These are phyloP conservation scores for Lophochroa leadbeateri DNA, from an alignment of 2,113 vertebrate genomes.

Conservation along the genomic window DNA sequence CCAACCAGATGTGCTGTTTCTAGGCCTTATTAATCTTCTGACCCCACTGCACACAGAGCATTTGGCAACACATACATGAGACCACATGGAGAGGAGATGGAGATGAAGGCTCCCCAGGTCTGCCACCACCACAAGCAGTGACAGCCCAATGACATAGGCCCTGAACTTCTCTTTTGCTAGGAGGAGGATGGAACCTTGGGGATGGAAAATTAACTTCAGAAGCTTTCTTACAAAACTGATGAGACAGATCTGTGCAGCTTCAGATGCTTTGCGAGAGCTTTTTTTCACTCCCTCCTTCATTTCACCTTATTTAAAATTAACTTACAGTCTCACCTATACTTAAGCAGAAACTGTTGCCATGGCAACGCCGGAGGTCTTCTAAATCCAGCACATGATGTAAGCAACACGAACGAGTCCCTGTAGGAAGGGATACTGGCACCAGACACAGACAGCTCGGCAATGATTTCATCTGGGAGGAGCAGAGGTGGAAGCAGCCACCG, in stretches of 20 bases:
- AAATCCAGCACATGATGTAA: constrained; percentile 53
- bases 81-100: neutral
- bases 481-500: neutral
- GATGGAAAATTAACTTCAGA: neutral
- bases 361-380: constrained; percentile 57
- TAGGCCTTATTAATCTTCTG: neutral
- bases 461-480: neutral
- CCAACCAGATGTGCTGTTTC: neutral
- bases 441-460: neutral
- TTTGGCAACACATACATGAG: rapidly evolving
- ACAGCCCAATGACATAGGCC: neutral
- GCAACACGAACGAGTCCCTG: neutral
- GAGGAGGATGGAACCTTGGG: neutral
- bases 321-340: constrained; percentile 71
- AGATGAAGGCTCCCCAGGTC: neutral
- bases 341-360: constrained; percentile 67
- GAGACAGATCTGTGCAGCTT: neutral
- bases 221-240: neutral
- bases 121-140: neutral
- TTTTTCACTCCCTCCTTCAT: constrained; percentile 2
- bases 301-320: constrained; percentile 73
- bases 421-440: neutral
- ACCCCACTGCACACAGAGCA: rapidly evolving
- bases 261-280: constrained; percentile 6
- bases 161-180: neutral